Conservation (phyloP, 2,888 invertebrate species). For the Hedya salicella region DNA sequence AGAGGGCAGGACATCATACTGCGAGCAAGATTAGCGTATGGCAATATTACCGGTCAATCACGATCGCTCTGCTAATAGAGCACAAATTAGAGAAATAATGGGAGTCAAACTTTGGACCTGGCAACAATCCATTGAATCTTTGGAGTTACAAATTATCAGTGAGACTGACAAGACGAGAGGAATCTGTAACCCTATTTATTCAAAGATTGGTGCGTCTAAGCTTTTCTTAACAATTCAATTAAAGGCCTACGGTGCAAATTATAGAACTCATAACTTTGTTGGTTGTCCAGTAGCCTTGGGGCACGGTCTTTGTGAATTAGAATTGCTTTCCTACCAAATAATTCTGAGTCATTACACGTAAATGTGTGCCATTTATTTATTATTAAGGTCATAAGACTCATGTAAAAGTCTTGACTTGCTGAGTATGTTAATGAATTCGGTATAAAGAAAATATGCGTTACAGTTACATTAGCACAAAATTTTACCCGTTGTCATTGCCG, state of each 20-base stretch:
- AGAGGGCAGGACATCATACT: no score
- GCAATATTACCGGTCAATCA: no score
- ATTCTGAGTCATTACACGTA: conserved; percentile 27
- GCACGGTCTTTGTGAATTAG: conserved; percentile 17
- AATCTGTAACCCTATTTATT: no score
- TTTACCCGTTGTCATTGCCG: conserved; percentile 73
- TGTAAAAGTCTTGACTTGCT: neutral
- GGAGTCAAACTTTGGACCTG: no score
- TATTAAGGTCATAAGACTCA: conserved; percentile 34
- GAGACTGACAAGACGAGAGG: no score
- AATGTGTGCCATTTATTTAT: conserved; percentile 39
- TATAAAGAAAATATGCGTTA: conserved; percentile 3
- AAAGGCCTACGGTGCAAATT: neutral
- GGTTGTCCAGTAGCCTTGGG: conserved; percentile 7
- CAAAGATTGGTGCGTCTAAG: no score
- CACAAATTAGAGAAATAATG: no score
- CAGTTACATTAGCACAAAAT: conserved; percentile 26
- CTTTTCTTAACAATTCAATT: no score
- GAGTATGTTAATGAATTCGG: conserved; percentile 29
- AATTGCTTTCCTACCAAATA: conserved; percentile 20
- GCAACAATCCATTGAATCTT: no score
- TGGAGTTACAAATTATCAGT: no score
- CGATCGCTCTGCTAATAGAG: neutral
- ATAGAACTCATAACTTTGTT: neutral
- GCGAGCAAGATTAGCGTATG: no score